Evolutionary conservation across 2,888 invertebrate species (phyloP).

Genomic region (Hyalella azteca): DNA sequence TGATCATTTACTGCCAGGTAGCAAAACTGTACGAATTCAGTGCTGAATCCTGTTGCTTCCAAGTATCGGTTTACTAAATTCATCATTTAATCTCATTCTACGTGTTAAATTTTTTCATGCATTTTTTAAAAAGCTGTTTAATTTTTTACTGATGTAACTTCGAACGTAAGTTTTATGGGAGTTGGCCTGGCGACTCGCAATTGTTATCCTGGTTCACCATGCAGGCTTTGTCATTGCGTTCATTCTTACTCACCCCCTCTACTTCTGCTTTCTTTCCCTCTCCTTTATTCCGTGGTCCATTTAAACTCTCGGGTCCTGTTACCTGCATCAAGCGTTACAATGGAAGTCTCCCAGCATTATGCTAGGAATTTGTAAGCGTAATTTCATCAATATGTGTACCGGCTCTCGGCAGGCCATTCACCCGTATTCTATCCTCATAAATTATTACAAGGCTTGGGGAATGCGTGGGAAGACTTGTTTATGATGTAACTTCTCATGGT

Average conservation of each 20-base stretch:
- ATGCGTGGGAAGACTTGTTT: background rate
- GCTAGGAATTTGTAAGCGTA: conserved; percentile 7
- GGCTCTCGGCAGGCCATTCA: background rate
- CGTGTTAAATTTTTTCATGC: no score
- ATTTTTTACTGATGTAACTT: no score
- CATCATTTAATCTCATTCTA: no score
- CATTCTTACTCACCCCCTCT: background rate
- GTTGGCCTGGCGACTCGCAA: background rate
- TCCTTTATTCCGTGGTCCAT: background rate
- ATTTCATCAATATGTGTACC: conserved; percentile 3
- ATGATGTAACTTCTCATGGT: no score
- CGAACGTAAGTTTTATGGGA: no score
- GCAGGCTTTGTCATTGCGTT: background rate
- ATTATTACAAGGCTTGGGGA: background rate
- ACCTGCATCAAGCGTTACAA: background rate
- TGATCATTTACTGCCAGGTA: no score
- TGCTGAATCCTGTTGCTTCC: no score
- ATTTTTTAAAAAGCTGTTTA: no score
- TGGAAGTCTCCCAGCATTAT: background rate
- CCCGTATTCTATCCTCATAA: background rate
- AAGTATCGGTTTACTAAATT: no score
- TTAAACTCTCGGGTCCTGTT: background rate
- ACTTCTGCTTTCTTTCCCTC: background rate
- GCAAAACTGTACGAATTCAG: no score
- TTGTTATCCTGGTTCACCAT: background rate